Conservation (phyloP, 2,113 vertebrate genomes). For the Tauraco erythrolophus region DNA sequence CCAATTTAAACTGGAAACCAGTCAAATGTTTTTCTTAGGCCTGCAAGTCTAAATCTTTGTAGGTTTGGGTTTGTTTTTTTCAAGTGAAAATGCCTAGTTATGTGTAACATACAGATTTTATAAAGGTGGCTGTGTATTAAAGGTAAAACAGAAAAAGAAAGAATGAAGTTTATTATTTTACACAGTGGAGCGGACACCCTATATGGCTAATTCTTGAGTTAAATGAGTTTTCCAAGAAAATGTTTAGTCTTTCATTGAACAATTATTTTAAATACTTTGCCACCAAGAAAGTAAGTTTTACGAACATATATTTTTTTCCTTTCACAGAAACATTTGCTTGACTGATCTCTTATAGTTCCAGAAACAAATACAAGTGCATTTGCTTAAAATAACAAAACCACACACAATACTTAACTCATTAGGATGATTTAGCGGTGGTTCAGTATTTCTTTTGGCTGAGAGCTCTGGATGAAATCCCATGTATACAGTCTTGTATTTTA, state of each 20-base stretch:
- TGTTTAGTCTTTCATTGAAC: conserved; percentile 51
- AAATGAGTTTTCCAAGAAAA: conserved; percentile 14
- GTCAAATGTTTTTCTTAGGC: background rate
- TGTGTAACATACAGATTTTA: background rate
- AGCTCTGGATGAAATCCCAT: conserved; percentile 28
- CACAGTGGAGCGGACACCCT: background rate
- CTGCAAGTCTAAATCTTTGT: background rate
- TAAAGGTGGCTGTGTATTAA: background rate
- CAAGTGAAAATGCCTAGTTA: background rate
- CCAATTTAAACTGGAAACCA: background rate
- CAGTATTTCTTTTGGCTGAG: conserved; percentile 46
- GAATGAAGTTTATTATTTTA: conserved; percentile 5
- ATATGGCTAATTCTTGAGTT: background rate
- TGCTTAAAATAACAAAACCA: conserved; percentile 56
- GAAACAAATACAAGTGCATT: conserved; percentile 44
- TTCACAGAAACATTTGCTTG: conserved; percentile 25
- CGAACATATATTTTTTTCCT: background rate
- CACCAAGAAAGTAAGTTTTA: conserved; percentile 21
- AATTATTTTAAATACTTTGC: conserved; percentile 54
- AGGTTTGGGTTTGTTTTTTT: background rate
- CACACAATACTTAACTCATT: conserved; percentile 42
- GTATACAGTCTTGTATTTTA: conserved; percentile 27
- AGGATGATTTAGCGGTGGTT: background rate
- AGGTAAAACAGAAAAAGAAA: conserved; percentile 28
- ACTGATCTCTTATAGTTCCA: conserved; percentile 11